Base-by-base conservation (phyloP, 1,140 invertebrate genomes). In the Ridgeia piscesae region DNA sequence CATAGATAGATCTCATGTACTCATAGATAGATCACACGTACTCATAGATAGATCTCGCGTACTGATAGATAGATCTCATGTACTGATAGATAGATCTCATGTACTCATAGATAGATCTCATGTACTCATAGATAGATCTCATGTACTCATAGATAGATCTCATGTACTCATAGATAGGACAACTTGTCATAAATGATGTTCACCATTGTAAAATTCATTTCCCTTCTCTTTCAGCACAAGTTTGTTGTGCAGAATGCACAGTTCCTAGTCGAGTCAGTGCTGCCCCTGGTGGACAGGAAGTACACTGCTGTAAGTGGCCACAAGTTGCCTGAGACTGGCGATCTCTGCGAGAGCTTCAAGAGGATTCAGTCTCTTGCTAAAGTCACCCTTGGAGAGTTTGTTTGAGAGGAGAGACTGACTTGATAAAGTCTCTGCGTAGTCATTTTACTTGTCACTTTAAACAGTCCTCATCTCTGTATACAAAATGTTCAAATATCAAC, bases 221-320 rank as follows among this genome's bases (percentile, higher is more conserved):
- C n/a, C 17, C n/a, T 31, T 90, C 35, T 90, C n/a, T 90, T 90
- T 34, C 89, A 90, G 89, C 33, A 90, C 34, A 90, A 90, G 35
- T 90, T 34, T 27, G 35, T 90, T 34, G 89, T 90, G 89, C 33
- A 90, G 35, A 90, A 90, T 8, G 89, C 89, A 14, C 89, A 90
- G 33, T 90, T 90, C 35, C 89, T 90, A 90, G 89, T 90, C 89
- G 34, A 90, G 34, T 90, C 34, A 34, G 89, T 90, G 0, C 89
- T 90, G 11, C 89, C 89, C 33, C 89, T 90, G 17, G 34, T 33
- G 89, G 35, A 90, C 33, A 90, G 17, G 35, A 90, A 90, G 89
- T 90, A 90, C 35, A 35, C 33, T 21, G n/a, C 89, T 31, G 35
- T 17, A 4, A 90, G 17, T 33, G 35, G n/a, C 14, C 35, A 35